Conservation (phyloP, 2,888 invertebrate species). For the Itoplectis maculator region DNA sequence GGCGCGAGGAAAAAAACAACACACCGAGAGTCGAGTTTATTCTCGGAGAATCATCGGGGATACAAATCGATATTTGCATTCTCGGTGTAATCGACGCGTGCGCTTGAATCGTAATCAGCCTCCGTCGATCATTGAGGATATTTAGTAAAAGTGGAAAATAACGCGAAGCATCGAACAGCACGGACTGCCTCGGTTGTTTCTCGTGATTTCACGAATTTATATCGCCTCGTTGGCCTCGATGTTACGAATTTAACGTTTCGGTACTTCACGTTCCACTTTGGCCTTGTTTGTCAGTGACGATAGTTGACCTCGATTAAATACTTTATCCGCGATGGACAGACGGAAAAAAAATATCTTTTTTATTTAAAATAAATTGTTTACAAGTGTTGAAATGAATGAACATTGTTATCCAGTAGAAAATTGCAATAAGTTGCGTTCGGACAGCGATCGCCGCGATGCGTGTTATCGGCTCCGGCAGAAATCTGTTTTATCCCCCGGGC, state of each 20-base stretch:
- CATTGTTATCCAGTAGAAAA: background rate
- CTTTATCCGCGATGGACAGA: background rate
- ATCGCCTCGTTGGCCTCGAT: conserved; percentile 62
- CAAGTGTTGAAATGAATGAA: background rate
- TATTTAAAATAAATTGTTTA: background rate
- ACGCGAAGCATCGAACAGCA: conserved; percentile 35
- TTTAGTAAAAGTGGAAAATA: conserved; percentile 27
- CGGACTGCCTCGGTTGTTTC: conserved; percentile 45
- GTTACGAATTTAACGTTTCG: conserved; percentile 33
- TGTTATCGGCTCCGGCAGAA: conserved; percentile 33
- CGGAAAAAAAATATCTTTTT: background rate
- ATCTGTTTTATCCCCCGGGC: conserved; percentile 54
- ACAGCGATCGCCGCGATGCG: conserved; percentile 10
- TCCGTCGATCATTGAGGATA: too few species aligned
- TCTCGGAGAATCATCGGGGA: conserved; percentile 50
- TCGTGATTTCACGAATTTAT: conserved; percentile 59
- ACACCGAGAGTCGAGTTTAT: conserved; percentile 32
- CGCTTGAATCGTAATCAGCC: conserved; percentile 39
- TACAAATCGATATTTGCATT: conserved; percentile 63
- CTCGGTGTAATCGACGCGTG: conserved; percentile 44
- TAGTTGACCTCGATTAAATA: background rate
- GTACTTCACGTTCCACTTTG: conserved; percentile 59
- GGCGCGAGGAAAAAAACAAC: conserved; percentile 24
- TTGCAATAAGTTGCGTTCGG: background rate
- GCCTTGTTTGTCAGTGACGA: conserved; percentile 46